Evolutionary conservation across 1,140 invertebrate genomes (phyloP).

Genomic region (Anastrepha ludens): DNA sequence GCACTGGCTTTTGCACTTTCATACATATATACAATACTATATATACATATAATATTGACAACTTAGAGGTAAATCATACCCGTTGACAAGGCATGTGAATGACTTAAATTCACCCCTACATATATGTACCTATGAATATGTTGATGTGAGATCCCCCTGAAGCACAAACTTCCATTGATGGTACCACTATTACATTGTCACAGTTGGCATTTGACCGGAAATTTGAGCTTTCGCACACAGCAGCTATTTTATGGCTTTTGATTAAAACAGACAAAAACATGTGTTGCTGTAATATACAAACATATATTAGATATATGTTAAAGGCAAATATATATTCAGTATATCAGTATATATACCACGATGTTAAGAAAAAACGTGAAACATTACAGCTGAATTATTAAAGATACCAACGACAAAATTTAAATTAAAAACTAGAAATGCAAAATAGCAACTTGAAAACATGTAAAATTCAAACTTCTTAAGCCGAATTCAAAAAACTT

Average conservation of each 20-base stretch:
- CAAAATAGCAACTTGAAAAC: too few species aligned
- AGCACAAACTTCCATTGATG: background rate
- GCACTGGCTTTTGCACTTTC: too few species aligned
- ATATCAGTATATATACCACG: too few species aligned
- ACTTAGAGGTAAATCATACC: background rate
- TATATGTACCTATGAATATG: background rate
- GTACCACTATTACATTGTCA: conserved; percentile 5
- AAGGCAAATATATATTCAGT: too few species aligned
- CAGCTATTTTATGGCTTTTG: background rate
- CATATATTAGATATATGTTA: too few species aligned
- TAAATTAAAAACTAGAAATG: too few species aligned
- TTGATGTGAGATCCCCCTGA: background rate
- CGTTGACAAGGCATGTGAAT: background rate
- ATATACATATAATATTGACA: background rate
- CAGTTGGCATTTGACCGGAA: background rate
- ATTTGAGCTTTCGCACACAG: background rate
- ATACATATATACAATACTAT: too few species aligned
- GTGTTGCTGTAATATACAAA: background rate
- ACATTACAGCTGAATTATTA: too few species aligned
- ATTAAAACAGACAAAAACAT: background rate
- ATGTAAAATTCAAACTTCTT: too few species aligned
- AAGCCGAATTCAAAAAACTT: too few species aligned
- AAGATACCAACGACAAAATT: too few species aligned
- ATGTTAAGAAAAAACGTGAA: too few species aligned
- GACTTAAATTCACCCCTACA: background rate